Evolutionary conservation across 1,140 invertebrate genomes (phyloP), one percentile per base, ranked within the genome.

Genomic region (Saccostrea echinata): DNA sequence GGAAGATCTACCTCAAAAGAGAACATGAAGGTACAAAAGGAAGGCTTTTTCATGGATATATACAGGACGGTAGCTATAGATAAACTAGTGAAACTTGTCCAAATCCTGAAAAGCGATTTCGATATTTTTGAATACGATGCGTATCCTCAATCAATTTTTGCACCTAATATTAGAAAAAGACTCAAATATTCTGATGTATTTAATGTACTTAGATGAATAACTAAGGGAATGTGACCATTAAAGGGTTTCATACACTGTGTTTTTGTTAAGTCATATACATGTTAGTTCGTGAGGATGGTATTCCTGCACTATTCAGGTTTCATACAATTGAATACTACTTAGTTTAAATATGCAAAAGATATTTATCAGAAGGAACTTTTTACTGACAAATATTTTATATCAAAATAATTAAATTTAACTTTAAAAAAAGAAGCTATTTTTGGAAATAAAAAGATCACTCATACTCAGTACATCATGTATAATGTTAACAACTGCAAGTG

Each of bases 71-170:
- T 87, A 35, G 71, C 76, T 24, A 3, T 43, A 51, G 80, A 83
- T 30, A 52, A 35, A 61, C n/a, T 87, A 68, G 52, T 33, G 21
- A 83, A 83, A 61, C 55, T 87, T 21, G 52, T 51, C 2, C 13
- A 61, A 33, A 55, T 87, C 13, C 61, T 87, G 16, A 57, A 43
- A 83, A 33, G n/a, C 1, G 86, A 87, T 43, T 87, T 87, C 76
- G 86, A 87, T 13, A 61, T 82, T 21, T 87, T 87, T 64, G 80
- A 64, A 9, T 87, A 87, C 33, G 86, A 87, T 30, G 68, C 68
- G 16, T 76, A 76, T 30, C 68, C 68, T 30, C 27, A 33, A 76
- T 16, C 27, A 16, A 18, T 76, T 30, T 76, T 76, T 76, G 68
- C 30, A 33, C 11, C 24, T 13, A 33, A 33, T 2, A 27, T 76